Conservation (phyloP, 2,888 invertebrate genomes). For the Atethmia centrago region DNA sequence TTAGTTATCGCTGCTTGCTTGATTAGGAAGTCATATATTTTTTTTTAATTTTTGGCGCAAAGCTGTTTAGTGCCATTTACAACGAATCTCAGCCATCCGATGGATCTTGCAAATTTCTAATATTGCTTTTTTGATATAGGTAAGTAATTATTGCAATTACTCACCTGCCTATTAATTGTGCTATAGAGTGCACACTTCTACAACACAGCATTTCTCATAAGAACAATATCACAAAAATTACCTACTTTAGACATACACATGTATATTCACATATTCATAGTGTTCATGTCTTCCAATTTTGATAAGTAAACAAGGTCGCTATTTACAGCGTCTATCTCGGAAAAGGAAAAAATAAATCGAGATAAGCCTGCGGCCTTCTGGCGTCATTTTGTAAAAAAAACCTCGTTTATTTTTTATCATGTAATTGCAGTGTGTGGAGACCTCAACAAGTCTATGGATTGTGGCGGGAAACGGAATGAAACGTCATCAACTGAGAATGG, state of each 20-base stretch:
- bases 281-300: conserved; percentile 54
- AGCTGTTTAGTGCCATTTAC: not conserved
- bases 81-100: not conserved
- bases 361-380: conserved; percentile 47
- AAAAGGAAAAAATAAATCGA: conserved; percentile 50
- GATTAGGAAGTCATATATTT: not conserved
- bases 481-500: conserved; percentile 51
- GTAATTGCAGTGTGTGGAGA: conserved; percentile 41
- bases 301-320: conserved; percentile 53
- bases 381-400: conserved; percentile 35
- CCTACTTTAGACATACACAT: not conserved
- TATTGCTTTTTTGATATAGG: too few relatives aligned
- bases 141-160: not conserved
- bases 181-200: not conserved
- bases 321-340: conserved; percentile 44
- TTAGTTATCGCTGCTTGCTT: not conserved
- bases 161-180: not conserved
- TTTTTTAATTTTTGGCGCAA: not conserved
- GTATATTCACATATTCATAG: conserved; percentile 33
- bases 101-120: not conserved
- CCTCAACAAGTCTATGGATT: conserved; percentile 35
- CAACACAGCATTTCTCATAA: not conserved
- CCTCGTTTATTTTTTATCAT: conserved; percentile 43
- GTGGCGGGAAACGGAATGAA: conserved; percentile 48
- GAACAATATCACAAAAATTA: not conserved